Evolutionary conservation across 2,113 vertebrate species (phyloP), one percentile per base, ranked within the genome.

Genomic region (Camelus dromedarius): DNA sequence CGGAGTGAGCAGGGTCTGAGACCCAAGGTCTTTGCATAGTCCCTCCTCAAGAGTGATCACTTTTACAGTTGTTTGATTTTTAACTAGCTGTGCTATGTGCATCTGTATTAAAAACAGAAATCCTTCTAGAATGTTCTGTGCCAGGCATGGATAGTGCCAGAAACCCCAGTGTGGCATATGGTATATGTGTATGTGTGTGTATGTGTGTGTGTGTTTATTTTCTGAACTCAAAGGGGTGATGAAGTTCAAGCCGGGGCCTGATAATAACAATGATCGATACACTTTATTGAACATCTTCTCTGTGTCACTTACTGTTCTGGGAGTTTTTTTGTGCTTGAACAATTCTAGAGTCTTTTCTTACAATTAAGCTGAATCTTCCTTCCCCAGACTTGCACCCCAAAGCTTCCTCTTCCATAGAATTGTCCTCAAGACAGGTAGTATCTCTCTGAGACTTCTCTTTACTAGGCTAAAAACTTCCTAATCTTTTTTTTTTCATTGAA

Each of bases 31-130:
- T 86, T 75, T 20, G 86, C 64, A 20, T 50, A 69, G 81, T 32
- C 13, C 35, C 52, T 42, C 66, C 14, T 76, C 54, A 50, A 20
- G 16, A 67, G 64, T 5, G 28, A 94, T n/a, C 24, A n/a, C 69
- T 91, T 66, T 76, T 28, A 28, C 30, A 77, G 77, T 38, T 26
- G 42, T 70, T 92, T 72, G 64, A 64, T 69, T 80, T 97, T 96
- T 73, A 48, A 91, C 42, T 46, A 69, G 30, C 67, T 79, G 28
- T 76, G 52, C 52, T 58, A 20, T 28, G 42, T 66, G 10, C 26
- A 76, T 24, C 77, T 91, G 42, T 60, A 76, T 64, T 81, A 35
- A 95, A 58, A 46, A 50, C 22, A 77, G 38, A 82, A 92, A 67
- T 89, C 56, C 35, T 92, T 86, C 6, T 66, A 89, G 96, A 86